A percentile compares a stretch with the other conserved stretches of the same genome.
These are phyloP conservation scores for Dicycla oo DNA, from an alignment of 2,888 invertebrate species.

Conservation along the genomic window DNA sequence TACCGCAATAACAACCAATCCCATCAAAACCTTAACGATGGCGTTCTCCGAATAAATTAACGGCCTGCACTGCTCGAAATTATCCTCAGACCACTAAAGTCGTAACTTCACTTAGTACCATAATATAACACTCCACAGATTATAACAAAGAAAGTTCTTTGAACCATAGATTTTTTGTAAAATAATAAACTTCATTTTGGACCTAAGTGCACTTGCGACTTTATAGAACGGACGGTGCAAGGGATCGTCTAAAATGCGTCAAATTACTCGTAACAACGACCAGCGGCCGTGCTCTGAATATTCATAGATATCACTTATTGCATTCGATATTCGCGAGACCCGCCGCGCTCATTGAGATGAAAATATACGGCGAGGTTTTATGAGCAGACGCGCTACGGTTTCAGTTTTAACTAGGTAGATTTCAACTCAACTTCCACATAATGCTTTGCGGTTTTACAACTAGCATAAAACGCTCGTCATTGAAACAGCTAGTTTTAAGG, in stretches of 20 bases:
- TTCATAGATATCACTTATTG: conserved; percentile 65
- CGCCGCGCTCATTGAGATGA: conserved; percentile 23
- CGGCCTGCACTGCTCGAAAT: conserved; percentile 44
- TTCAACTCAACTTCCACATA: conserved; percentile 5
- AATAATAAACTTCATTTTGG: not conserved
- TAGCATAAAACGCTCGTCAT: not conserved
- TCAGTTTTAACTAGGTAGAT: conserved; percentile 6
- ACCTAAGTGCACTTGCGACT: not conserved
- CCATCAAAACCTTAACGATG: conserved; percentile 53
- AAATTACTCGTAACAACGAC: conserved; percentile 52
- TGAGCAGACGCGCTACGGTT: conserved; percentile 18
- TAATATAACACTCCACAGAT: not conserved
- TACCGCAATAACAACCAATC: conserved; percentile 34
- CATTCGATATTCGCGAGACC: conserved; percentile 45
- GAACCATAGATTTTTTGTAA: not conserved
- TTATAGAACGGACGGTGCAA: not conserved
- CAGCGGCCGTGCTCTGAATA: conserved; percentile 64
- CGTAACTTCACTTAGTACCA: conserved; percentile 15
- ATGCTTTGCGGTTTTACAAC: conserved; percentile 19
- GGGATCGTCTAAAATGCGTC: conserved; percentile 44
- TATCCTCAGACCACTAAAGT: conserved; percentile 18
- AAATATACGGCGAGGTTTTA: conserved; percentile 43
- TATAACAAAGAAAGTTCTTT: not conserved
- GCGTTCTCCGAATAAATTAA: conserved; percentile 56
- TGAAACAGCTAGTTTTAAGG: not conserved